Evolutionary conservation across 2,113 vertebrate genomes (phyloP).

Genomic region (Elanoides forficatus): DNA sequence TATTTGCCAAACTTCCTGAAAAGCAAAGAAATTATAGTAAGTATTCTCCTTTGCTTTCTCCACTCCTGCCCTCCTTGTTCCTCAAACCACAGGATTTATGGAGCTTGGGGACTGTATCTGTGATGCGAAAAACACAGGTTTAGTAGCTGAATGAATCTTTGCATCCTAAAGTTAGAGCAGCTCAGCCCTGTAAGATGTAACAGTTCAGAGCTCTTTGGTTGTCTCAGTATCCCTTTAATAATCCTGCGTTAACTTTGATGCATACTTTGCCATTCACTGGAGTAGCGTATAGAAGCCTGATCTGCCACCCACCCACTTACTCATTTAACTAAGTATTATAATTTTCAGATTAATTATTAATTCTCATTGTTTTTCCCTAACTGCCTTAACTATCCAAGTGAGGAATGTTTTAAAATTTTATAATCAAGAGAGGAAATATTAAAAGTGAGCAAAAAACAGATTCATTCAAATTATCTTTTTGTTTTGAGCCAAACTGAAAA

Average conservation of each 20-base stretch:
- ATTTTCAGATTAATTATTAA: neutral
- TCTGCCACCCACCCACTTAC: neutral
- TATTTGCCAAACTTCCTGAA: neutral
- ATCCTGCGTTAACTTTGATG: neutral
- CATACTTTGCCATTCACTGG: neutral
- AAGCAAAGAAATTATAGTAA: neutral
- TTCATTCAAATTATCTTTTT: neutral
- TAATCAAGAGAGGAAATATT: neutral
- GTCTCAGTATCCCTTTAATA: neutral
- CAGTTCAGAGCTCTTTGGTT: neutral
- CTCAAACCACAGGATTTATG: neutral
- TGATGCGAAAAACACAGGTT: neutral
- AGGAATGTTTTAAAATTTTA: neutral
- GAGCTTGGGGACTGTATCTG: neutral
- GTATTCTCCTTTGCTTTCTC: neutral
- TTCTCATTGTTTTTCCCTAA: neutral
- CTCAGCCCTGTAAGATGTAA: neutral
- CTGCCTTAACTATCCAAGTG: neutral
- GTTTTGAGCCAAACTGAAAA: neutral
- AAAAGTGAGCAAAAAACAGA: neutral
- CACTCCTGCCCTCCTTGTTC: neutral
- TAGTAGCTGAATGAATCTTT: neutral
- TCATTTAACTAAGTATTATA: neutral
- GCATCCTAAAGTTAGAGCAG: neutral
- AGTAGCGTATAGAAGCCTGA: neutral